These are phyloP conservation scores for Sminthopsis crassicaudata DNA, from an alignment of 2,113 vertebrate species.

Conservation along the genomic window DNA sequence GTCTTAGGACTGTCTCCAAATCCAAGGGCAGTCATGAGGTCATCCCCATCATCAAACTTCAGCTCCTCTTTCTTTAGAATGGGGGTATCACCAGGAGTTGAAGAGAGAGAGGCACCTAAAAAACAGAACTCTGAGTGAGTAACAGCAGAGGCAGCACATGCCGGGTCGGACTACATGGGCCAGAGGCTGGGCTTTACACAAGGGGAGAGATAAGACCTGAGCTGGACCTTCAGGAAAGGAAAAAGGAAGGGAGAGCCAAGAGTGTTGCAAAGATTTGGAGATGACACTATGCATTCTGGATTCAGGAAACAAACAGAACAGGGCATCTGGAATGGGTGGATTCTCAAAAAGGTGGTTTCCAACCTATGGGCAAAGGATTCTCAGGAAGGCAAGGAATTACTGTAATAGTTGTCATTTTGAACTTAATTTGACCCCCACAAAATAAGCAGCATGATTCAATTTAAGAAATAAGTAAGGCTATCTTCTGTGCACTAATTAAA, in stretches of 20 bases:
- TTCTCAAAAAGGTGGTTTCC: not conserved
- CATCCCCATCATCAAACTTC: conserved; percentile 87
- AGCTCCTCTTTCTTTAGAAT: conserved; percentile 78
- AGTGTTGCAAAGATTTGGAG: not conserved
- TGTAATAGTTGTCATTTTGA: not conserved
- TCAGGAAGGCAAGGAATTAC: not conserved
- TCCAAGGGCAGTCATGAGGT: conserved; percentile 89
- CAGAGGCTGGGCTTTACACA: too few relatives aligned
- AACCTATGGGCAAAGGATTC: not conserved
- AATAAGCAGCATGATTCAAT: not conserved
- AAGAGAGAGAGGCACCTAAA: conserved; percentile 53
- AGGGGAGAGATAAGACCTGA: too few relatives aligned
- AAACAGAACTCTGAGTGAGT: not conserved
- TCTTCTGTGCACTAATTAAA: not conserved
- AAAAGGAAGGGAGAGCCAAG: not conserved
- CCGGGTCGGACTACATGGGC: not conserved
- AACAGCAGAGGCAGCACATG: not conserved
- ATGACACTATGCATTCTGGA: not conserved
- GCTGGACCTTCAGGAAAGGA: too few relatives aligned
- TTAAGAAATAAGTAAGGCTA: not conserved
- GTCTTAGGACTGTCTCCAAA: conserved; percentile 82
- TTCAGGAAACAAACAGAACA: not conserved
- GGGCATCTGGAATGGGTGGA: not conserved
- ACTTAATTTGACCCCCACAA: not conserved
- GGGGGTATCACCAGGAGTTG: conserved; percentile 58